Evolutionary conservation across 2,888 invertebrate species (phyloP).

Genomic region (Physocephala rufipes): DNA sequence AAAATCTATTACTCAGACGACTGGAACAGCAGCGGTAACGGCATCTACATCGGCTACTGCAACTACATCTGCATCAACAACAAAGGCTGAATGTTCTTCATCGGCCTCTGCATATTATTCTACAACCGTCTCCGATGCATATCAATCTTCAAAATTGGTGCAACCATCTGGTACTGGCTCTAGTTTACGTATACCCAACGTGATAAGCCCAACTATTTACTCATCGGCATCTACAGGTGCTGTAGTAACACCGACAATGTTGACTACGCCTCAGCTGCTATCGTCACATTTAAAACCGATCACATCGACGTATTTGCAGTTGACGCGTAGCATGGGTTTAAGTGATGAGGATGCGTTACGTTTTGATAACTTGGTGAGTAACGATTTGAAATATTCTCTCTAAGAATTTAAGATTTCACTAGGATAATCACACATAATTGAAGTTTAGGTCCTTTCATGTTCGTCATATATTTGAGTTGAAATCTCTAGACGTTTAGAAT

Average conservation of each 20-base stretch:
- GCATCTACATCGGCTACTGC: constrained; percentile 16
- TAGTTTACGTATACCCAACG: constrained; percentile 38
- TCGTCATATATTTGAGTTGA: not conserved
- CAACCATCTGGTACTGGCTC: not conserved
- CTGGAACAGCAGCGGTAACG: not conserved
- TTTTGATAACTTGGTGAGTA: constrained; percentile 72
- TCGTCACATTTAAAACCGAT: constrained; percentile 77
- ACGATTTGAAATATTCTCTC: constrained; percentile 63
- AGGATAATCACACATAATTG: not conserved
- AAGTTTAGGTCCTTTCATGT: not conserved
- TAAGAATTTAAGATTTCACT: constrained; percentile 42
- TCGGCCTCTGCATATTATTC: constrained; percentile 40
- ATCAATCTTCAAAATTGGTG: not conserved
- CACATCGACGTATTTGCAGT: constrained; percentile 87
- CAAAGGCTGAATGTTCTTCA: constrained; percentile 24
- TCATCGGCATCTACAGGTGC: not conserved
- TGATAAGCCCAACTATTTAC: not conserved
- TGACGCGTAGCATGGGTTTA: constrained; percentile 79
- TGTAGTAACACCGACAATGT: constrained; percentile 12
- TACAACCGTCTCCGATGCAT: constrained; percentile 21
- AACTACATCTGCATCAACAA: constrained; percentile 9
- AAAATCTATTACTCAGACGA: not conserved
- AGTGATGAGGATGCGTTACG: constrained; percentile 71
- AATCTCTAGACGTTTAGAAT: not conserved
- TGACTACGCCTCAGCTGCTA: constrained; percentile 38